Evolutionary conservation across 2,797 vertebrate genomes (phyloP).

Genomic region (Glyptemys insculpta): DNA sequence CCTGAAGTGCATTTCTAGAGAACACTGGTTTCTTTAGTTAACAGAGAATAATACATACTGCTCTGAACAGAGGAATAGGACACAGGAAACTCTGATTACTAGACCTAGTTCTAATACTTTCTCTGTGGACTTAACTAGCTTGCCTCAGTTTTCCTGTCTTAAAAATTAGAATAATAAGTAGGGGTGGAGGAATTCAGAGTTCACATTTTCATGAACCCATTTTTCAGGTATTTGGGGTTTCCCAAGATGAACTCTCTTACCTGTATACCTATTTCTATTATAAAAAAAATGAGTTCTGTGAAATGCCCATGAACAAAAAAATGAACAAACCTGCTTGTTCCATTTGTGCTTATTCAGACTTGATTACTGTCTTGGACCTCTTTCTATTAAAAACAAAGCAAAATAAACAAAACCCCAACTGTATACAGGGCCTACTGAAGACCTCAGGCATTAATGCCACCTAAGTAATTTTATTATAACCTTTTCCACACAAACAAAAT

Average conservation of each 20-base stretch:
- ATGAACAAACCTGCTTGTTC: too few relatives aligned
- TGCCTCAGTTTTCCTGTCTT: not conserved
- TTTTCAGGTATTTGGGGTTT: not conserved
- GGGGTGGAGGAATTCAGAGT: not conserved
- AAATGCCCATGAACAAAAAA: not conserved
- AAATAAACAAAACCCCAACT: too few relatives aligned
- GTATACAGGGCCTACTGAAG: not conserved
- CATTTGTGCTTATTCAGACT: not conserved
- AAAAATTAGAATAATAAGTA: not conserved
- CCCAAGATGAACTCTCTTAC: too few relatives aligned
- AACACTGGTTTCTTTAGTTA: not conserved
- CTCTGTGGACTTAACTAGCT: not conserved
- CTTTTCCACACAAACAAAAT: not conserved
- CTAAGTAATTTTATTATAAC: not conserved
- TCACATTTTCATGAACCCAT: not conserved
- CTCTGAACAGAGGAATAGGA: too few relatives aligned
- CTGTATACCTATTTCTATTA: not conserved
- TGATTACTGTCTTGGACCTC: not conserved
- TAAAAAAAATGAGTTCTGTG: too few relatives aligned
- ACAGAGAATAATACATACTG: not conserved
- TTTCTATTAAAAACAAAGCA: not conserved
- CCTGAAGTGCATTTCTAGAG: not conserved
- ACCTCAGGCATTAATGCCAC: fast-evolving
- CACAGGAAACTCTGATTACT: not conserved
- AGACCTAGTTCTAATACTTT: not conserved